Percentiles rank a stretch among this genome's conserved stretches.
Evolutionary conservation across 2,113 vertebrate species (phyloP).

Genomic region (Pterocles gutturalis): DNA sequence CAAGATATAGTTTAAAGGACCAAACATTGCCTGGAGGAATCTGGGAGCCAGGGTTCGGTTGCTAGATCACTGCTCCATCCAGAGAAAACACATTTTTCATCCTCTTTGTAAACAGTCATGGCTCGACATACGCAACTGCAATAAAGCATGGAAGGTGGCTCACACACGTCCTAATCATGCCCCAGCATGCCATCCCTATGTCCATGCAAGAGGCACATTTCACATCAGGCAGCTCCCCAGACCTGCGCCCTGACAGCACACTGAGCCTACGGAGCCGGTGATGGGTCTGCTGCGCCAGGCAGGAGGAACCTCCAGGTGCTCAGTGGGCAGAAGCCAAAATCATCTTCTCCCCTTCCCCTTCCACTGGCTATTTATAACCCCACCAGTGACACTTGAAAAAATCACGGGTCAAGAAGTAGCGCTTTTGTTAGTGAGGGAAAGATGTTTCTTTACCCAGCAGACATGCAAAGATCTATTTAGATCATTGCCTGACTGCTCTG

Average conservation of each 20-base stretch:
- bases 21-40: background rate
- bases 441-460: background rate
- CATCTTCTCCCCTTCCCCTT: background rate
- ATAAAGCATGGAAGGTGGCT: background rate
- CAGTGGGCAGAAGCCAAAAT: background rate
- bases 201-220: background rate
- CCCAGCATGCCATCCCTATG: fast-evolving
- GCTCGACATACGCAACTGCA: fast-evolving
- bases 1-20: background rate
- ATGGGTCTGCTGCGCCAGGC: background rate
- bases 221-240: fast-evolving
- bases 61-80: background rate
- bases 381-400: background rate
- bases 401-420: background rate
- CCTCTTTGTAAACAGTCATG: background rate
- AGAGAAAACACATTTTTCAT: background rate
- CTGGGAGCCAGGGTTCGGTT: background rate
- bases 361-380: background rate
- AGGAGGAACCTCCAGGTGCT: background rate
- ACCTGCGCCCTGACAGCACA: fast-evolving
- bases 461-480: background rate
- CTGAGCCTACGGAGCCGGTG: fast-evolving
- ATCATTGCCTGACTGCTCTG: background rate
- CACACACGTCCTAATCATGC: too few relatives aligned
- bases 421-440: background rate